Percentiles rank a stretch among this genome's conserved stretches.
phyloP scores from a whole-genome alignment of 2,113 vertebrate genomes.

The Hystrix brachyura region DNA sequence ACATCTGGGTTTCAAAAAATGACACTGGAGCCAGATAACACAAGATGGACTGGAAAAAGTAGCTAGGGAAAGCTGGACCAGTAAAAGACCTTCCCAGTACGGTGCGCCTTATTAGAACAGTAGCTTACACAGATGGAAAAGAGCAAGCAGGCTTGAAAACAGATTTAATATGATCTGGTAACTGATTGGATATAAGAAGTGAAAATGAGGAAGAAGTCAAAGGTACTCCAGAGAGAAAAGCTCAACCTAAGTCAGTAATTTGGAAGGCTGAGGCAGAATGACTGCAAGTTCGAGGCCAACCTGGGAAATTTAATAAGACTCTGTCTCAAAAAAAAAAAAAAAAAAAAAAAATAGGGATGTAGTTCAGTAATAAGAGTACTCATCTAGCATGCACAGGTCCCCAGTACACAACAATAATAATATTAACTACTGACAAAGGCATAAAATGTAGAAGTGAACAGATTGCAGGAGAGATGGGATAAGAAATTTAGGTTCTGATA shows the following conservation, averaged over 20 bases:
- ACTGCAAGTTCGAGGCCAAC: not conserved
- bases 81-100: not conserved
- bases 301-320: too few relatives aligned
- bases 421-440: not conserved
- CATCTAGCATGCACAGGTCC: not conserved
- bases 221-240: not conserved
- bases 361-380: not conserved
- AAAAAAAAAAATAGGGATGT: not conserved
- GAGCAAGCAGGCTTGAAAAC: not conserved
- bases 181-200: not conserved
- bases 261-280: not conserved
- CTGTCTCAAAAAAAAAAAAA: too few relatives aligned
- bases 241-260: not conserved
- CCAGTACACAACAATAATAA: not conserved
- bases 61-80: not conserved
- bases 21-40: not conserved
- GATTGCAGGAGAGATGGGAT: not conserved
- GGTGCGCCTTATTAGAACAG: not conserved
- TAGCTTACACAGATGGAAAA: not conserved
- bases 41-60: not conserved
- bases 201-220: not conserved
- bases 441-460: not conserved
- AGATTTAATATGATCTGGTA: not conserved
- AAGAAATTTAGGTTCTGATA: not conserved
- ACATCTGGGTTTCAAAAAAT: slow-evolving; percentile 16